Evolutionary conservation across 2,888 invertebrate genomes (phyloP), one percentile per base, ranked within the genome.

Genomic region (Drosophila setosimentum): DNA sequence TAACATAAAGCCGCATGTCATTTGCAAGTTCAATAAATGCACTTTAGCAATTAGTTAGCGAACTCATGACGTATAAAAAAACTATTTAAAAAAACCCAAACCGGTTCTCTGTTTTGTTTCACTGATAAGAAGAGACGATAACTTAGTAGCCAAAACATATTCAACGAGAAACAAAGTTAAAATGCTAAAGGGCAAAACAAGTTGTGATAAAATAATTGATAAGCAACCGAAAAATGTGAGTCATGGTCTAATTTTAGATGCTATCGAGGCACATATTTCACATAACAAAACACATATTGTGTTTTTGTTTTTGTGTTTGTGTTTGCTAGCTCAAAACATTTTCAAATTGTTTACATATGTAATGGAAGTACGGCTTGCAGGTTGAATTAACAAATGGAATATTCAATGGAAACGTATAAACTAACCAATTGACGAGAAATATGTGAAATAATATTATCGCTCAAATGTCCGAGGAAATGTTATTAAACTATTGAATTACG

Each of bases 51-150:
- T 76, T 64, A 50, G 21, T 13, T 73, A 35, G 54, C 58, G 24
- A 68, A 21, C 42, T 45, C 37, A 62, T 37, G 30, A 8, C 2
- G 50, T 2, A 53, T 10, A 45, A 51, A 51, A 42, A 49, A 37
- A 3, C 45, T 8, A 45, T 45, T 45, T 13, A 7, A 8, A 16
- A 70, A 73, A 66, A 24, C 35, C 24, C 35, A 24, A 45, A n/a
- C n/a, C n/a, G n/a, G n/a, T n/a, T n/a, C 53, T 61, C 35, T 51
- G 50, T 5, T 53, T 45, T 45, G 55, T 32, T 66, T 53, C 48
- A 49, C 67, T 77, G 78, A 77, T 76, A 78, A 78, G 59, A 53
- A 49, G 3, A 58, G 32, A 66, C 50, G 75, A 77, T 74, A 78
- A 78, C 78, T 59, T 45, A 50, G 65, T 69, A 65, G 61, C 73